These are phyloP conservation scores for Panagrolaimus sp. DNA, from an alignment of 1,140 invertebrate species.

Conservation along the genomic window DNA sequence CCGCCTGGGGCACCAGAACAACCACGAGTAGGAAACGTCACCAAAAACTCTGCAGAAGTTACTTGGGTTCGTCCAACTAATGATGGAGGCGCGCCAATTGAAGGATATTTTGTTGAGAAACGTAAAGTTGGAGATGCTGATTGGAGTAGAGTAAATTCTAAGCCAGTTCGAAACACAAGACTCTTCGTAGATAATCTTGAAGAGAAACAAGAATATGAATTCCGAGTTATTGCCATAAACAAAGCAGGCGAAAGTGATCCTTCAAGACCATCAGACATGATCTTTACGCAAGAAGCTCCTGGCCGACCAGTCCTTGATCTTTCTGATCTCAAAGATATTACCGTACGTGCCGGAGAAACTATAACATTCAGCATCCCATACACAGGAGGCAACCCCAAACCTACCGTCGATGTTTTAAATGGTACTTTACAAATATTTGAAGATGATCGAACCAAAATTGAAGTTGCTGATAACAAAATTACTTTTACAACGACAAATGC, in stretches of 20 bases:
- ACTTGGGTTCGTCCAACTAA: conserved; percentile 84
- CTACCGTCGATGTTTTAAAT: conserved; percentile 79
- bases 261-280: conserved; percentile 75
- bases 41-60: conserved; percentile 85
- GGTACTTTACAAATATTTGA: conserved; percentile 46
- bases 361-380: conserved; percentile 92
- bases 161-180: conserved; percentile 46
- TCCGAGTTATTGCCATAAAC: conserved; percentile 89
- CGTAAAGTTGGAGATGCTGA: conserved; percentile 54
- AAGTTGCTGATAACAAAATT: conserved; percentile 72
- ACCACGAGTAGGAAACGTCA: conserved; percentile 87
- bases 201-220: conserved; percentile 89
- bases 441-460: conserved; percentile 54
- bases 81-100: conserved; percentile 89
- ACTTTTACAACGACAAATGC: conserved; percentile 84
- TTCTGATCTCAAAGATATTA: conserved; percentile 80
- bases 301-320: conserved; percentile 85
- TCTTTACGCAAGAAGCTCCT: conserved; percentile 85
- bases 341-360: conserved; percentile 89
- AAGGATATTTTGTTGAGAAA: conserved; percentile 87
- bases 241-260: conserved; percentile 85
- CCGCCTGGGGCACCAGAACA: conserved; percentile 82
- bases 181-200: conserved; percentile 71
- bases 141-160: conserved; percentile 34
- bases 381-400: conserved; percentile 80